These are phyloP conservation scores for Tauraco hartlaubi DNA, from an alignment of 2,797 vertebrate genomes.

Conservation along the genomic window DNA sequence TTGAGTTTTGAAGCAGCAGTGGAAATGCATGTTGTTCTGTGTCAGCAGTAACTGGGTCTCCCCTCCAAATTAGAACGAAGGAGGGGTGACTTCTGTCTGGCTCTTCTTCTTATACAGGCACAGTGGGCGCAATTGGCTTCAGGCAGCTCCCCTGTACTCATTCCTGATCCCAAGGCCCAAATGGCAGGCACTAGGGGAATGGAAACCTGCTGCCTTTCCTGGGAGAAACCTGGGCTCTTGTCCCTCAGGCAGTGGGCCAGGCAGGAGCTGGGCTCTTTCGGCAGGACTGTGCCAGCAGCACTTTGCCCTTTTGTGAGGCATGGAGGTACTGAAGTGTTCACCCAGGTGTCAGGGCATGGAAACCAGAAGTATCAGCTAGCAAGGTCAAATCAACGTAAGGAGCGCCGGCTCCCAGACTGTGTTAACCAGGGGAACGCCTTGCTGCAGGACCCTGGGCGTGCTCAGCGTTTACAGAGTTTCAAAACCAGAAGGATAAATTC, in stretches of 20 bases:
- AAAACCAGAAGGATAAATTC: background rate
- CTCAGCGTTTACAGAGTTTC: background rate
- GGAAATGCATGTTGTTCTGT: background rate
- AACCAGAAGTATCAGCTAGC: background rate
- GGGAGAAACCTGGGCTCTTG: background rate
- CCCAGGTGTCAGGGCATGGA: background rate
- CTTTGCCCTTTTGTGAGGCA: background rate
- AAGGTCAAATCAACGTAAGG: background rate
- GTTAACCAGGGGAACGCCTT: background rate
- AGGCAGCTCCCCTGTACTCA: background rate
- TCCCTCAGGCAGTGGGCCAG: background rate
- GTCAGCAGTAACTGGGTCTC: background rate
- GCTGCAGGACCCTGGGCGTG: background rate
- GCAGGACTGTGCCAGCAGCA: background rate
- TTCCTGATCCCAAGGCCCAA: background rate
- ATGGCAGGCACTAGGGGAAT: background rate
- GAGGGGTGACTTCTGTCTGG: background rate
- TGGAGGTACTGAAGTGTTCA: background rate
- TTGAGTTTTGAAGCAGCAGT: background rate
- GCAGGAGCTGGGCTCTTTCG: background rate
- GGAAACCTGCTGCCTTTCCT: background rate
- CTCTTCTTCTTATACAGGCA: background rate
- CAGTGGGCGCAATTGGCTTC: background rate
- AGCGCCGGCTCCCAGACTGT: accelerated
- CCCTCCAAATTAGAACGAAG: background rate